Conservation (phyloP, 92 coral and sea anemone species). For the Palythoa heliodiscus region DNA sequence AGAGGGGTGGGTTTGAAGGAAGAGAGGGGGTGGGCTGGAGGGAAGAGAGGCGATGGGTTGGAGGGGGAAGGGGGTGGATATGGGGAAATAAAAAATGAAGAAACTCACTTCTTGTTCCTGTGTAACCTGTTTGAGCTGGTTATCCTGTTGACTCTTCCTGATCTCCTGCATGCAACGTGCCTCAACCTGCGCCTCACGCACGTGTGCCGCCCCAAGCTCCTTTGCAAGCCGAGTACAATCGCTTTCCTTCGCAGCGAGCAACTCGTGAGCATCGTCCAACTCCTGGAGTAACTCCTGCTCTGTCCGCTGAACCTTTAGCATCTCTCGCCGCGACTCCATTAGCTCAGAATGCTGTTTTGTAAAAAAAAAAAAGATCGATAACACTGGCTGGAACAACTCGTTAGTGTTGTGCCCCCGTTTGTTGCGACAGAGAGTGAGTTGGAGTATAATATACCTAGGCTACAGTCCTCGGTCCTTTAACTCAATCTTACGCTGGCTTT, state of each 20-base stretch:
- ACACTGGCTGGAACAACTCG: too few species aligned
- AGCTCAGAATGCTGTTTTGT: conserved; percentile 82
- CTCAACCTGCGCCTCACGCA: conserved; percentile 99
- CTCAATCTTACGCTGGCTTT: too few species aligned
- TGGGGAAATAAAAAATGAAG: not conserved
- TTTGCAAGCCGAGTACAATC: conserved; percentile 98
- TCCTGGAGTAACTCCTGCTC: conserved; percentile 94
- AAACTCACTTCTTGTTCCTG: conserved; percentile 83
- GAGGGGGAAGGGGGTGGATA: not conserved
- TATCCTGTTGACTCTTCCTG: conserved; percentile 82
- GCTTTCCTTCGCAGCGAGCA: conserved; percentile 85
- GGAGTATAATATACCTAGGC: too few species aligned
- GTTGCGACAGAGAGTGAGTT: too few species aligned
- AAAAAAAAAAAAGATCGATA: not conserved
- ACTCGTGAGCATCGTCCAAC: conserved; percentile 93
- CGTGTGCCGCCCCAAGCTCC: conserved; percentile 96
- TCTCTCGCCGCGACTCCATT: conserved; percentile 92
- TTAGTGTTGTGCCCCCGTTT: too few species aligned
- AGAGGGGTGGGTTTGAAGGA: too few species aligned
- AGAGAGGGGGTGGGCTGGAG: not conserved
- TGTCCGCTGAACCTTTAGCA: conserved; percentile 81
- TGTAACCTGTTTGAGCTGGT: conserved; percentile 74
- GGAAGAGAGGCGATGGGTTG: not conserved
- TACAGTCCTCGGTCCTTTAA: too few species aligned
- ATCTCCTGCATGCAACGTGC: conserved; percentile 94